A percentile compares a stretch with the other conserved stretches of the same genome.
phyloP scores from a whole-genome alignment of 2,797 vertebrate genomes.

The Falco peregrinus region DNA sequence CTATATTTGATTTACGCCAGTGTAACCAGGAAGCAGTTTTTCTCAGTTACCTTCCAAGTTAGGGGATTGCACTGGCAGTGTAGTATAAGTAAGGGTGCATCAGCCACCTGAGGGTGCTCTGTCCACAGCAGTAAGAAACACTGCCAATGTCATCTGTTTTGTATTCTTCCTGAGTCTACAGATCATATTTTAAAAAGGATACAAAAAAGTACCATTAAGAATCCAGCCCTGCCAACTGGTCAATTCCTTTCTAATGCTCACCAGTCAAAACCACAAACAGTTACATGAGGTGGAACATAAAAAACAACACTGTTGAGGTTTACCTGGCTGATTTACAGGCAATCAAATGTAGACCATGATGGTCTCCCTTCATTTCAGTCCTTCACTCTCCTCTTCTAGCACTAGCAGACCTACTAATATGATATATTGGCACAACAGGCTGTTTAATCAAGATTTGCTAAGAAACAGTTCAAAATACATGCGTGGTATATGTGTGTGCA shows the following conservation, averaged over 20 bases:
- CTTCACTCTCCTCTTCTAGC: neutral
- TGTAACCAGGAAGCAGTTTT: neutral
- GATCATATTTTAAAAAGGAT: neutral
- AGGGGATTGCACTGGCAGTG: neutral
- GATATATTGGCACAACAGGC: neutral
- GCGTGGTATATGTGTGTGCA: neutral
- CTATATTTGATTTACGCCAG: neutral
- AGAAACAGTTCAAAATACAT: neutral
- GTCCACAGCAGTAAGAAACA: fast-evolving
- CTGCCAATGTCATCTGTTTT: neutral
- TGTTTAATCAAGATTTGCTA: neutral
- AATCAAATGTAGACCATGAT: neutral
- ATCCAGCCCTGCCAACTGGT: neutral
- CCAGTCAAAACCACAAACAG: neutral
- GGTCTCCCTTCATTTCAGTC: fast-evolving
- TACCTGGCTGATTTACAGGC: neutral
- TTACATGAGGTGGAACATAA: fast-evolving
- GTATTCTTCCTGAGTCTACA: neutral
- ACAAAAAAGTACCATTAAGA: neutral
- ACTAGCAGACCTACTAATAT: neutral
- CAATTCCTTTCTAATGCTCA: neutral
- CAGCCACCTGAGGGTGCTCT: neutral
- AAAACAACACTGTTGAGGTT: neutral
- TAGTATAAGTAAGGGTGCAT: neutral
- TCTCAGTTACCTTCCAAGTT: neutral